Evolutionary conservation across 2,888 invertebrate genomes (phyloP).

Genomic region (Drosophila subquinaria): DNA sequence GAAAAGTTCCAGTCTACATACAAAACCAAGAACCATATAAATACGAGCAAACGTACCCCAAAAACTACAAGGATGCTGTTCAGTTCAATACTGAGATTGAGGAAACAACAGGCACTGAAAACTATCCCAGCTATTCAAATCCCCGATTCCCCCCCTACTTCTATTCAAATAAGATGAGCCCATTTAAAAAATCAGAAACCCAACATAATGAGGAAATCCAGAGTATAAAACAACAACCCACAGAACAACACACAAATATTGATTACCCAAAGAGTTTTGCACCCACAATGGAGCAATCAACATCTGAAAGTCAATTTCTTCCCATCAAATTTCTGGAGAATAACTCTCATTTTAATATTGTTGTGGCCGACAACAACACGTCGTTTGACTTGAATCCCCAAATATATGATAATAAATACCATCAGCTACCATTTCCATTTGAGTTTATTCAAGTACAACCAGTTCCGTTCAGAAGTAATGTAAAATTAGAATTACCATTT

Average conservation of each 20-base stretch:
- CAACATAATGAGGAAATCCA: slow-evolving; percentile 12
- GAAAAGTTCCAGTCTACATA: slow-evolving; percentile 85
- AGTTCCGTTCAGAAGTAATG: slow-evolving; percentile 78
- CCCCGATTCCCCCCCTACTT: slow-evolving; percentile 4
- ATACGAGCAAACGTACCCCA: slow-evolving; percentile 62
- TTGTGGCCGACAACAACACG: slow-evolving; percentile 54
- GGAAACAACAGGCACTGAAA: slow-evolving; percentile 51
- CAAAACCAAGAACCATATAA: slow-evolving; percentile 84
- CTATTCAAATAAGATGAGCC: slow-evolving; percentile 17
- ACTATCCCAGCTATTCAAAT: slow-evolving; percentile 33
- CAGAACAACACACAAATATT: slow-evolving; percentile 13
- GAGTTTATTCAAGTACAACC: slow-evolving; percentile 81
- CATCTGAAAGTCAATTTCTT: slow-evolving; percentile 58
- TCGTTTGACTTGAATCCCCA: slow-evolving; percentile 38
- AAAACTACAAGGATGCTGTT: slow-evolving; percentile 46
- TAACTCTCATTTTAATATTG: slow-evolving; percentile 57
- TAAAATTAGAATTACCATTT: slow-evolving; percentile 55
- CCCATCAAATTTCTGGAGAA: slow-evolving; percentile 43
- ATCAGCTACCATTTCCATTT: slow-evolving; percentile 75
- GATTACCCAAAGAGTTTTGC: slow-evolving; percentile 25
- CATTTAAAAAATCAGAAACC: slow-evolving; percentile 19
- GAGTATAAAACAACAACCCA: slow-evolving; percentile 1
- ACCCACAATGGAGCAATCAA: slow-evolving; percentile 47
- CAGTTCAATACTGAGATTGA: slow-evolving; percentile 41
- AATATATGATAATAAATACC: slow-evolving; percentile 56